phyloP scores from a whole-genome alignment of 35 echinoderm and acorn worm genomes.

The Amphiura filiformis region DNA sequence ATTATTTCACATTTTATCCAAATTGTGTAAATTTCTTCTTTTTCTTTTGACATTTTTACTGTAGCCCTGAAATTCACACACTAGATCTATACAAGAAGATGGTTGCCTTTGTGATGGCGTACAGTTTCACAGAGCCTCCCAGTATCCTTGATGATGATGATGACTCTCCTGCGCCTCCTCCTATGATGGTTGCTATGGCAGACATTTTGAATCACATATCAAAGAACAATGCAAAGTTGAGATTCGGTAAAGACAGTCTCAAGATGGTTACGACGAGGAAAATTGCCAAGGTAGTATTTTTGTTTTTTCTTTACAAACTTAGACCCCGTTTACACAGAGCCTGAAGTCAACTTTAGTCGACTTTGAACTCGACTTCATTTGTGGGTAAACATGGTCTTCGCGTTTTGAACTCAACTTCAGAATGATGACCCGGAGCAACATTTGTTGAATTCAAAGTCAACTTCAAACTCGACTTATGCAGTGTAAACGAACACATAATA shows the following conservation, averaged over 20 bases:
- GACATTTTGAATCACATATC: constrained; percentile 93
- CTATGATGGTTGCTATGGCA: constrained; percentile 95
- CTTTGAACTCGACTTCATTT: too few relatives aligned
- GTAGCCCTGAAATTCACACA: constrained; percentile 68
- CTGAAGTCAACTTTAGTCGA: too few relatives aligned
- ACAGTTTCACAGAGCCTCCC: constrained; percentile 87
- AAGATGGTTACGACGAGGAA: constrained; percentile 79
- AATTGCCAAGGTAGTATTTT: constrained; percentile 78
- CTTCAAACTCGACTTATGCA: too few relatives aligned
- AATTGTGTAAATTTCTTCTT: too few relatives aligned
- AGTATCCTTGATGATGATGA: constrained; percentile 49
- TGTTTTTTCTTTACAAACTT: neutral
- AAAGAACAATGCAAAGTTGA: constrained; percentile 83
- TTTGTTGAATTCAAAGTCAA: too few relatives aligned
- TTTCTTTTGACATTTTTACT: too few relatives aligned
- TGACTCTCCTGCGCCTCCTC: constrained; percentile 16
- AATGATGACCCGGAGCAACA: too few relatives aligned
- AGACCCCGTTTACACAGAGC: too few relatives aligned
- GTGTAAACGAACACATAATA: too few relatives aligned
- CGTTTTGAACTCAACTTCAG: too few relatives aligned
- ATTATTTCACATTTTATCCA: too few relatives aligned
- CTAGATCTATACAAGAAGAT: constrained; percentile 94
- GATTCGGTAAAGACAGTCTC: constrained; percentile 74
- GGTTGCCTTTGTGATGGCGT: constrained; percentile 97
- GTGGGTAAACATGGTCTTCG: too few relatives aligned